Conservation (phyloP, 2,888 invertebrate species). For the Arctia plantaginis region DNA sequence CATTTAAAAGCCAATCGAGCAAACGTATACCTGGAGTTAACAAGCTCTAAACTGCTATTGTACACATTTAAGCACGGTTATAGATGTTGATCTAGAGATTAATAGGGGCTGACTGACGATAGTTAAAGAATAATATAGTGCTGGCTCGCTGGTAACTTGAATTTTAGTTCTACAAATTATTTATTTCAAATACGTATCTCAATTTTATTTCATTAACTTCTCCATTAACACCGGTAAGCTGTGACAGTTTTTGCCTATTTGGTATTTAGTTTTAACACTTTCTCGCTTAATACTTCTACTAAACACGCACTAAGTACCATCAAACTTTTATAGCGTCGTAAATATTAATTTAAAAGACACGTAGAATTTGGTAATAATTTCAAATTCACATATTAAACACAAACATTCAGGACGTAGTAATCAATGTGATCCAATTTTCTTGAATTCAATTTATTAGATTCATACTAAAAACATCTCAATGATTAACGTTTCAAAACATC, state of each 20-base stretch:
- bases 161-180: neutral
- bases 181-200: neutral
- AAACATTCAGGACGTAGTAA: neutral
- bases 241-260: neutral
- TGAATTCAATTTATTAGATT: neutral
- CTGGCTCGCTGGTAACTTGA: constrained; percentile 2
- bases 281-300: neutral
- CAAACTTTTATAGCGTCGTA: neutral
- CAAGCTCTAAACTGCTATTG: constrained; percentile 38
- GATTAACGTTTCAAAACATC: neutral
- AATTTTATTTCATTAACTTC: neutral
- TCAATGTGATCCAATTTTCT: neutral
- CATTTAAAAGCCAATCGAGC: constrained; percentile 42
- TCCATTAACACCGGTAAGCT: neutral
- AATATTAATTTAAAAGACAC: neutral
- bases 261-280: neutral
- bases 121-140: constrained; percentile 9
- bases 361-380: neutral
- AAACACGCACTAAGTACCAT: neutral
- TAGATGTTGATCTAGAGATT: constrained; percentile 22
- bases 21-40: constrained; percentile 37
- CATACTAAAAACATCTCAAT: neutral
- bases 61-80: constrained; percentile 36
- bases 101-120: constrained; percentile 10
- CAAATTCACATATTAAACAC: neutral